Evolutionary conservation across 2,888 invertebrate genomes (phyloP).

Genomic region (Leptodirus hochenwartii): DNA sequence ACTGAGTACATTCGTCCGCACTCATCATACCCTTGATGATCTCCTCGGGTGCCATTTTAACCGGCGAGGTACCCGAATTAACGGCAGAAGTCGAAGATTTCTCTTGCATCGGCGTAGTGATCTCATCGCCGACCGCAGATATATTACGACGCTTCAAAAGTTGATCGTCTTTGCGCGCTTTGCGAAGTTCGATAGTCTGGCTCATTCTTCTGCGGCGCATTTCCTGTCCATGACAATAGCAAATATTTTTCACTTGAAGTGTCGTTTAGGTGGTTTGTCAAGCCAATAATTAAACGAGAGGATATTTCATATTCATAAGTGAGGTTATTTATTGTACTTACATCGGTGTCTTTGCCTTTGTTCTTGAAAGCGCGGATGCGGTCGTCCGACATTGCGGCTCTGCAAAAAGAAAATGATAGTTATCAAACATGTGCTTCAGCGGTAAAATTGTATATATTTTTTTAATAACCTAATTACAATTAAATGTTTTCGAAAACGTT

Average conservation of each 20-base stretch:
- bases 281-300: conserved; percentile 1
- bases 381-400: conserved; percentile 38
- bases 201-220: conserved; percentile 79
- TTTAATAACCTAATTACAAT: too few species aligned
- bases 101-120: conserved; percentile 32
- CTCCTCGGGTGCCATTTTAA: conserved; percentile 44
- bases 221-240: conserved; percentile 48
- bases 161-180: conserved; percentile 87
- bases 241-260: conserved; percentile 2
- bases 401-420: conserved; percentile 4
- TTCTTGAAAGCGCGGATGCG: conserved; percentile 62
- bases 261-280: conserved; percentile 6
- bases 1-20: conserved; percentile 39
- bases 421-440: too few species aligned
- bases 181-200: conserved; percentile 77
- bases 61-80: conserved; percentile 25
- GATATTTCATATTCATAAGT: neutral
- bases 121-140: conserved; percentile 32
- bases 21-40: conserved; percentile 56
- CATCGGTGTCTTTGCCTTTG: conserved; percentile 54
- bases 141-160: conserved; percentile 80
- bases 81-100: neutral
- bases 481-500: too few species aligned
- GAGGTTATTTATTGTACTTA: conserved; percentile 26
- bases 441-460: too few species aligned